A percentile compares a stretch with the other conserved stretches of the same genome.
These are phyloP conservation scores for Pseudachorutes palmiensis DNA, from an alignment of 1,140 invertebrate genomes.

Conservation along the genomic window DNA sequence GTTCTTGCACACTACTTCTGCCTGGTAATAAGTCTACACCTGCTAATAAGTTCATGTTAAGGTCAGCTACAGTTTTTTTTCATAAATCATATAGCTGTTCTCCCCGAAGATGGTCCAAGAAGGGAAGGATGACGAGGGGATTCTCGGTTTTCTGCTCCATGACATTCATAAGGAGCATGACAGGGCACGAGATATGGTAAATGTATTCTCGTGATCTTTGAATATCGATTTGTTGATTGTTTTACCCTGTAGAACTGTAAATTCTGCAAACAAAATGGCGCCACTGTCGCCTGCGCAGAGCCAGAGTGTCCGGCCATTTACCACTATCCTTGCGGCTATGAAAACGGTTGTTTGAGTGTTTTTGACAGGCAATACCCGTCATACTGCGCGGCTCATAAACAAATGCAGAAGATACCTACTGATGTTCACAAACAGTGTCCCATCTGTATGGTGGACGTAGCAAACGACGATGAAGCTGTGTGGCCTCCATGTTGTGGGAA, in stretches of 20 bases:
- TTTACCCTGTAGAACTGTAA: conserved; percentile 53
- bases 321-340: conserved; percentile 55
- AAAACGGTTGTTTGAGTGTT: conserved; percentile 48
- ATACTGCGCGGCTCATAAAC: conserved; percentile 26
- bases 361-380: conserved; percentile 53
- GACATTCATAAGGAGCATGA: conserved; percentile 53
- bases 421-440: conserved; percentile 35
- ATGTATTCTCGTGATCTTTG: not conserved
- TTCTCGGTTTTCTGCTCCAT: conserved; percentile 53
- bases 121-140: conserved; percentile 51
- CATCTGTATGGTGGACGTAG: conserved; percentile 45
- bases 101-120: conserved; percentile 53
- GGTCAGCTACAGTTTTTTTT: not conserved
- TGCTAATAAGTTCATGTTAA: not conserved
- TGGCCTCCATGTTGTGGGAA: conserved; percentile 48
- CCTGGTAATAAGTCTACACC: conserved; percentile 26
- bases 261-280: conserved; percentile 51
- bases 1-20: conserved; percentile 33
- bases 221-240: conserved; percentile 15
- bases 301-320: conserved; percentile 51
- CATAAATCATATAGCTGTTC: conserved; percentile 46
- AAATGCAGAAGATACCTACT: conserved; percentile 12
- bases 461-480: conserved; percentile 41
- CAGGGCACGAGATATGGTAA: conserved; percentile 47
- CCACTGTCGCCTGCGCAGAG: conserved; percentile 53